A percentile compares a stretch with the other conserved stretches of the same genome.
Evolutionary conservation across 2,797 vertebrate genomes (phyloP).

Genomic region (Hemitrygon akajei): DNA sequence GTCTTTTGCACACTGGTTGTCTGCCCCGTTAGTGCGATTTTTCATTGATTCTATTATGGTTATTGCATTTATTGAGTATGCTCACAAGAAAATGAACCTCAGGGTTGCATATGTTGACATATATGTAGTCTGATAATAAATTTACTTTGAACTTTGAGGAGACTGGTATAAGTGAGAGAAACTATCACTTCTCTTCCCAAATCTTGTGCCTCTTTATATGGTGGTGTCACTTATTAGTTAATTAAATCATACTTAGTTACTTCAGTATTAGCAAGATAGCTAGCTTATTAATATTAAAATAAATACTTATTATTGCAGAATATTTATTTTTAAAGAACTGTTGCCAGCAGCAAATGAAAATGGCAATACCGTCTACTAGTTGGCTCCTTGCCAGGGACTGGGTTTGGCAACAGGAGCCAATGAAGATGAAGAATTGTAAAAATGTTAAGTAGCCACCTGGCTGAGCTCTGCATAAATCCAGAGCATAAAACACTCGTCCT

Average conservation of each 20-base stretch:
- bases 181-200: not conserved
- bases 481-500: not conserved
- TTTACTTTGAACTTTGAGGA: no score
- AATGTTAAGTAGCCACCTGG: not conserved
- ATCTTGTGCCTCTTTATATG: not conserved
- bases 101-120: no score
- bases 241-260: not conserved
- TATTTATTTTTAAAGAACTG: not conserved
- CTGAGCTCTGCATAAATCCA: constrained; percentile 1
- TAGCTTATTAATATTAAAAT: no score
- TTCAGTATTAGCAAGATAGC: no score
- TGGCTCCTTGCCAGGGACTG: not conserved
- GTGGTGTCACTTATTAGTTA: not conserved
- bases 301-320: no score
- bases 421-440: not conserved
- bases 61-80: no score
- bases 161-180: not conserved
- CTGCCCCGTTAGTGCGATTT: no score
- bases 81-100: no score
- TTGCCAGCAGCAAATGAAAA: not conserved
- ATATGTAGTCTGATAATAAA: no score
- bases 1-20: no score
- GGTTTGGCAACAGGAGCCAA: not conserved
- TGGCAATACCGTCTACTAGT: not conserved
- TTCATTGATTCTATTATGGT: no score